phyloP scores from a whole-genome alignment of 2,797 vertebrate species.

The Chrysolophus pictus region DNA sequence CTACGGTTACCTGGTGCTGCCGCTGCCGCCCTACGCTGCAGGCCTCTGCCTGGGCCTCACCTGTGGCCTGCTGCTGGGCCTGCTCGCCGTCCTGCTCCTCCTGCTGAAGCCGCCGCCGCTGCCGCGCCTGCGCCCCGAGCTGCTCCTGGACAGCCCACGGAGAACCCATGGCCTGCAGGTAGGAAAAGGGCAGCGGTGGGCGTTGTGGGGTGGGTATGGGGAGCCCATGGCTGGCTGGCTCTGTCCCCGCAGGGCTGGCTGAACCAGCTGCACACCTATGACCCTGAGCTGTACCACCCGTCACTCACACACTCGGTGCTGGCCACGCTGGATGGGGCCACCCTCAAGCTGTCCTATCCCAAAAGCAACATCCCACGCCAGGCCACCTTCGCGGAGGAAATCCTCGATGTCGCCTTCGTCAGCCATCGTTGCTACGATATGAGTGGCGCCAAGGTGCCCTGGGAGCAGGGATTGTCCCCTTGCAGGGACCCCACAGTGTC shows the following conservation, averaged over 20 bases:
- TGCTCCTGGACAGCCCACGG: constrained; percentile 8
- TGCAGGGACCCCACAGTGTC: neutral
- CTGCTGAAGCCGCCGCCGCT: constrained; percentile 17
- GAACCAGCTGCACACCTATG: constrained; percentile 85
- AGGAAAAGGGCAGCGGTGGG: neutral
- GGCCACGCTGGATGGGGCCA: constrained; percentile 83
- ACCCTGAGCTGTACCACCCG: constrained; percentile 86
- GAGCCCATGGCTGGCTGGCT: fast-evolving
- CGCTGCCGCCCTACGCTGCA: constrained; percentile 86
- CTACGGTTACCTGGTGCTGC: constrained; percentile 87
- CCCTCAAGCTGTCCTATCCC: constrained; percentile 85
- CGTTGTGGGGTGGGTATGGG: neutral
- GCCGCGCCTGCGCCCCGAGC: neutral
- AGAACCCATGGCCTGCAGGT: constrained; percentile 81
- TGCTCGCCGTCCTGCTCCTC: constrained; percentile 84
- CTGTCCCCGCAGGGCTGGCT: constrained; percentile 86
- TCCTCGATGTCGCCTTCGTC: constrained; percentile 78
- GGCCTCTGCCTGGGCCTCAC: constrained; percentile 86
- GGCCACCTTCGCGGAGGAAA: constrained; percentile 83
- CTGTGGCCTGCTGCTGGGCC: constrained; percentile 85
- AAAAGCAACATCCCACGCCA: constrained; percentile 82
- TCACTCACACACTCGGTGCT: constrained; percentile 86
- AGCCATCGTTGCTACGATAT: constrained; percentile 82
- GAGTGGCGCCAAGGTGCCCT: constrained; percentile 82
- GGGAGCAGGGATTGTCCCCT: neutral